Percentiles rank a stretch among this genome's conserved stretches.
phyloP scores from a whole-genome alignment of 2,888 invertebrate species.

The Eugnorisma glareosa region DNA sequence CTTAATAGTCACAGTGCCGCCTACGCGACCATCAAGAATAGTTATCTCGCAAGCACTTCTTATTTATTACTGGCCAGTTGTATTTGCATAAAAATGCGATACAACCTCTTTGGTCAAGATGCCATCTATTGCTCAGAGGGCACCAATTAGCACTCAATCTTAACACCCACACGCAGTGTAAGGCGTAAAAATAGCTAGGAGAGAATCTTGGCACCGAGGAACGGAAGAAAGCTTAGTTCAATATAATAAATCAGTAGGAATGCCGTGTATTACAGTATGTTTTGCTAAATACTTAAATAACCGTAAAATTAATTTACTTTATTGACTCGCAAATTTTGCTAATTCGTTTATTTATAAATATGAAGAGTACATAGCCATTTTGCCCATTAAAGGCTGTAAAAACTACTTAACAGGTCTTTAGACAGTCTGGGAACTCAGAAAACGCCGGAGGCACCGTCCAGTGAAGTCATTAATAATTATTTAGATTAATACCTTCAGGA shows the following conservation, averaged over 20 bases:
- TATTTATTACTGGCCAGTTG: slow-evolving; percentile 58
- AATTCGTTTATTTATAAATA: slow-evolving; percentile 1
- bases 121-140: slow-evolving; percentile 62
- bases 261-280: neutral
- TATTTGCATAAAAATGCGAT: slow-evolving; percentile 76
- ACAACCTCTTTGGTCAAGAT: slow-evolving; percentile 64
- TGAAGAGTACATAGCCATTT: neutral
- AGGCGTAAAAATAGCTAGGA: slow-evolving; percentile 48
- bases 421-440: neutral
- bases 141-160: slow-evolving; percentile 76
- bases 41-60: slow-evolving; percentile 51
- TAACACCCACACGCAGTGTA: slow-evolving; percentile 63
- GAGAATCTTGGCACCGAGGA: slow-evolving; percentile 11
- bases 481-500: slow-evolving; percentile 29
- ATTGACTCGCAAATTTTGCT: neutral
- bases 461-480: slow-evolving; percentile 31
- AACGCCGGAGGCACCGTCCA: slow-evolving; percentile 1
- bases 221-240: slow-evolving; percentile 28
- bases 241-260: slow-evolving; percentile 26
- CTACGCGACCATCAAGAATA: slow-evolving; percentile 44
- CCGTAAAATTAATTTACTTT: neutral
- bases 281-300: neutral
- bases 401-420: neutral
- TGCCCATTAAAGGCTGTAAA: neutral
- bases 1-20: slow-evolving; percentile 48